A percentile compares a stretch with the other conserved stretches of the same genome.
phyloP scores from a whole-genome alignment of 2,113 vertebrate species.

The Ancistrus triradiatus region DNA sequence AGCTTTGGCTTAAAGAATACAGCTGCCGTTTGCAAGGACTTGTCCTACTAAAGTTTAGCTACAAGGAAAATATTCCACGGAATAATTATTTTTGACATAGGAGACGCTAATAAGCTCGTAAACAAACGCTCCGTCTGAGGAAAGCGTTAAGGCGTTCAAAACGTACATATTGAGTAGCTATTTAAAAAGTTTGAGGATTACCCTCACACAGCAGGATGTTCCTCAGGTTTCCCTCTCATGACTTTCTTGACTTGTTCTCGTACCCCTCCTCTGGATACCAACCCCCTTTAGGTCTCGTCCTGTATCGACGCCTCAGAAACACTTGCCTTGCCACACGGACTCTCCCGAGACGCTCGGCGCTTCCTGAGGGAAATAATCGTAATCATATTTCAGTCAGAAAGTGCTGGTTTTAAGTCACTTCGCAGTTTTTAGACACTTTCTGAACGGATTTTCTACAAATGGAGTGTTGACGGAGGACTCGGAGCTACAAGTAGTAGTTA shows the following conservation, averaged over 20 bases:
- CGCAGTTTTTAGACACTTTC: neutral
- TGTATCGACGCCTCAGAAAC: slow-evolving; percentile 39
- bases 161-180: too few species aligned
- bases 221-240: slow-evolving; percentile 40
- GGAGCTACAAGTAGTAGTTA: neutral
- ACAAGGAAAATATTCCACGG: too few species aligned
- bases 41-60: too few species aligned
- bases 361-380: neutral
- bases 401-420: neutral
- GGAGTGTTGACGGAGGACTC: neutral
- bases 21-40: too few species aligned
- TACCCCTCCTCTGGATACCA: slow-evolving; percentile 29
- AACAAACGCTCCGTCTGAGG: too few species aligned
- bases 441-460: neutral
- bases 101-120: too few species aligned
- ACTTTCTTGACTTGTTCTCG: slow-evolving; percentile 33
- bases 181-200: slow-evolving; percentile 14
- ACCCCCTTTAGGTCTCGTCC: slow-evolving; percentile 40
- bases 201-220: slow-evolving; percentile 43
- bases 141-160: too few species aligned
- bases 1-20: too few species aligned
- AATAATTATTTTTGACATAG: too few species aligned
- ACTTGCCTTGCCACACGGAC: slow-evolving; percentile 15
- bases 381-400: neutral
- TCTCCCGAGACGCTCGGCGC: neutral